Percentiles rank a stretch among this genome's conserved stretches.
These are phyloP conservation scores for Stegophylla sp. DNA, from an alignment of 2,888 invertebrate genomes.

Conservation along the genomic window DNA sequence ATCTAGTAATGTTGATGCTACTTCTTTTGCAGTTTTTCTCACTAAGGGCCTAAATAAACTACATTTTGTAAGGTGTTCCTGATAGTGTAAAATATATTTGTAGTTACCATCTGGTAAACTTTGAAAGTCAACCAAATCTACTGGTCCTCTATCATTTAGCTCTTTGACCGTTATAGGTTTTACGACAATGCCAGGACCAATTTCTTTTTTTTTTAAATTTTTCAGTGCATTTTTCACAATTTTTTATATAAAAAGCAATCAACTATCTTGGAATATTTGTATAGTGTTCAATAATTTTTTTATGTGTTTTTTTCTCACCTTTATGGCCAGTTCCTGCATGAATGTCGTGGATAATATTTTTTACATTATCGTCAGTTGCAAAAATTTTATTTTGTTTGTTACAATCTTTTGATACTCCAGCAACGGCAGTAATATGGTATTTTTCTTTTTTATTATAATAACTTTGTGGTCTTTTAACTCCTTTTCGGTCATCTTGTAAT, in stretches of 20 bases:
- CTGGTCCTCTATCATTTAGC: slow-evolving; percentile 62
- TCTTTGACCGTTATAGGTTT: neutral
- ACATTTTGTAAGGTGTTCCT: slow-evolving; percentile 64
- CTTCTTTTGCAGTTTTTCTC: slow-evolving; percentile 62
- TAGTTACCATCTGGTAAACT: slow-evolving; percentile 63
- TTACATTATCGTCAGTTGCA: too few relatives aligned
- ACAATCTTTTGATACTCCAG: too few relatives aligned
- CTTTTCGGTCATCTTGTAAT: too few relatives aligned
- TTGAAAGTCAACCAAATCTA: slow-evolving; percentile 64
- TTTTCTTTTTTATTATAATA: too few relatives aligned
- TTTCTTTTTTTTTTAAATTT: neutral
- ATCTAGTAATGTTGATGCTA: slow-evolving; percentile 62
- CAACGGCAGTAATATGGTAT: too few relatives aligned
- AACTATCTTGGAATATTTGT: slow-evolving; percentile 23
- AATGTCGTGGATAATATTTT: neutral
- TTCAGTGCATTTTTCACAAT: neutral
- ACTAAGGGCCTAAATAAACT: slow-evolving; percentile 63
- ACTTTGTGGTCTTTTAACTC: too few relatives aligned
- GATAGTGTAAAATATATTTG: slow-evolving; percentile 64
- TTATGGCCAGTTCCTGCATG: neutral
- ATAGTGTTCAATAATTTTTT: neutral
- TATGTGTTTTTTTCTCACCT: neutral
- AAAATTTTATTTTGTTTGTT: too few relatives aligned
- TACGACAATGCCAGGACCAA: neutral
- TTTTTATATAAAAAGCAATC: neutral